Conservation (phyloP, 2,113 vertebrate genomes). For the Corythoichthys haematopterus region DNA sequence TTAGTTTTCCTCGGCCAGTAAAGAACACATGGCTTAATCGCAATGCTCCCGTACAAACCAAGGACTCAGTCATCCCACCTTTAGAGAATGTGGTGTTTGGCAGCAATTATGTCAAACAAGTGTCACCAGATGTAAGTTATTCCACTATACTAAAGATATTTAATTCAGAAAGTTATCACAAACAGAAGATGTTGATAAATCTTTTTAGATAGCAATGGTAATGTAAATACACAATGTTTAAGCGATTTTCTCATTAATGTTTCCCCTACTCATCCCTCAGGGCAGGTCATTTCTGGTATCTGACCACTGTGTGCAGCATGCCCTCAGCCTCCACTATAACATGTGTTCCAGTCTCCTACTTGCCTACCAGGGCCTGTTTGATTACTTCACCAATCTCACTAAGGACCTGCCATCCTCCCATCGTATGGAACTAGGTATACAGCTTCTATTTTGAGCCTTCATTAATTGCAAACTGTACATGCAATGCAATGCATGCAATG, state of each 20-base stretch:
- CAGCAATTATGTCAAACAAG: slow-evolving; percentile 87
- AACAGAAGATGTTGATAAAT: not conserved
- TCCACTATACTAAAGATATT: not conserved
- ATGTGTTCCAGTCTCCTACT: slow-evolving; percentile 87
- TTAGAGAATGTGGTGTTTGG: slow-evolving; percentile 96
- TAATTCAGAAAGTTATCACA: not conserved
- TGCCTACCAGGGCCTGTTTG: slow-evolving; percentile 92
- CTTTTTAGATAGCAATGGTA: not conserved
- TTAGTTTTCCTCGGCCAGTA: slow-evolving; percentile 88
- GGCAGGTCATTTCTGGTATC: slow-evolving; percentile 88
- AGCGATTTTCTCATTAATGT: not conserved
- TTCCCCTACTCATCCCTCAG: slow-evolving; percentile 60
- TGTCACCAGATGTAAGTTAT: slow-evolving; percentile 89
- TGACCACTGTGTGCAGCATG: slow-evolving; percentile 89
- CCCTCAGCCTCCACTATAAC: slow-evolving; percentile 86
- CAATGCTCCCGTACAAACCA: slow-evolving; percentile 89
- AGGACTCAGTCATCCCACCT: slow-evolving; percentile 87
- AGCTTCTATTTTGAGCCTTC: not conserved
- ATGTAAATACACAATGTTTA: not conserved
- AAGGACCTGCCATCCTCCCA: slow-evolving; percentile 88
- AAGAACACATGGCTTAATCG: slow-evolving; percentile 96
- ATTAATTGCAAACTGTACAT: not conserved
- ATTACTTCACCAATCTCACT: slow-evolving; percentile 83
- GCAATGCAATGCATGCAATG: not conserved
- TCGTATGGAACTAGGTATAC: slow-evolving; percentile 86